Evolutionary conservation across 2,113 vertebrate species (phyloP), one percentile per base, ranked within the genome.

Genomic region (Mungos mungo): DNA sequence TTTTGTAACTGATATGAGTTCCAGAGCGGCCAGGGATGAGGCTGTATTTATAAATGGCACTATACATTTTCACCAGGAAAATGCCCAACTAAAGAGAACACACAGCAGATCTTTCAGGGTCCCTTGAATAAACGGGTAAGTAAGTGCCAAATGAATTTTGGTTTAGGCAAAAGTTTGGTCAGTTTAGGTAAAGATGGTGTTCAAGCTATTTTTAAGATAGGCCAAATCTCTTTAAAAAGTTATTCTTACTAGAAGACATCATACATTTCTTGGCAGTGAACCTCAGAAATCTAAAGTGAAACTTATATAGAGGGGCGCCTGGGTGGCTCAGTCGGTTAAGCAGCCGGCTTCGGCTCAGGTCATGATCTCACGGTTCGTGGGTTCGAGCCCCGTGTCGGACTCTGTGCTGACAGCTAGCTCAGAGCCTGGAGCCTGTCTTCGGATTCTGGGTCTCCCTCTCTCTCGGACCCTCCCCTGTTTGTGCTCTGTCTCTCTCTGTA

Each of bases 201-300:
- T 95, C 57, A 81, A 63, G 47, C 31, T 69, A 71, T 88, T 66
- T 35, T 88, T 57, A 38, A 7, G 33, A 89, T 1, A 92, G 54
- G 74, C 12, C 25, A 69, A 84, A 69, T 11, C 33, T 88, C 69
- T 71, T 41, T 41, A 41, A n/a, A 88, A 88, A 84, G 76, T 5
- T 50, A 50, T 93, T 88, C 52, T 88, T 66, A 87, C 65, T 9
- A 88, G 23, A 95, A 41, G 68, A 82, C 4, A 7, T 50, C 52
- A 72, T 23, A 71, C 5, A 60, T 92, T 85, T 94, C 77, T 92
- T 76, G 52, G 23, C 14, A 72, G 52, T 33, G 25, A 92, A 90
- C 31, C 38, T 96, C 50, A 96, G 76, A 92, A 86, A 71, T 57
- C 50, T 81, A 86, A 89, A 80, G 21, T 80, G 33, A 57, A 85